Percentiles rank a stretch among this genome's conserved stretches.
phyloP scores from a whole-genome alignment of 2,888 invertebrate genomes.

The Leucophenga maculata region DNA sequence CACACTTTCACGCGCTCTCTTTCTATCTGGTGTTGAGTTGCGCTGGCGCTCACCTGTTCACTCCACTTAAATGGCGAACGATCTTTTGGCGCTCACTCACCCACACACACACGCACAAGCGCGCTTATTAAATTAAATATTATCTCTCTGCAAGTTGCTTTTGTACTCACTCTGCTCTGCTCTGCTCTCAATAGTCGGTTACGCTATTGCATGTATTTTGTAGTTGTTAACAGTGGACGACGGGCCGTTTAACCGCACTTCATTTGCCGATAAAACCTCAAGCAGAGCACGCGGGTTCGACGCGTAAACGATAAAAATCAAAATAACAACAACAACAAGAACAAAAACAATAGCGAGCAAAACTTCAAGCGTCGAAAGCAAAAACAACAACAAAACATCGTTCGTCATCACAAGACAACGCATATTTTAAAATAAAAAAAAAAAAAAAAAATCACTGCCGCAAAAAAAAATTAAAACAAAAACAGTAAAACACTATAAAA shows the following conservation, averaged over 20 bases:
- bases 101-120: not conserved
- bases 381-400: constrained; percentile 15
- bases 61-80: not conserved
- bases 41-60: no score
- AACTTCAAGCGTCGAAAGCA: constrained; percentile 31
- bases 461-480: no score
- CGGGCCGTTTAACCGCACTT: constrained; percentile 46
- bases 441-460: not conserved
- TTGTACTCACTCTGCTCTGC: not conserved
- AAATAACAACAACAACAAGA: no score
- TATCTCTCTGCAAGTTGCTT: constrained; percentile 1
- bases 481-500: no score
- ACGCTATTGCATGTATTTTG: no score
- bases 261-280: constrained; percentile 61
- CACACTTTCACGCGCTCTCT: no score
- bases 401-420: no score
- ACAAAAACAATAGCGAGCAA: not conserved
- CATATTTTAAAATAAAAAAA: not conserved
- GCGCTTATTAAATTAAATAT: not conserved
- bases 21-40: no score
- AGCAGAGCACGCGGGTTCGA: constrained; percentile 42
- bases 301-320: constrained; percentile 30
- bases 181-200: not conserved
- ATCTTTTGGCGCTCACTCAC: not conserved
- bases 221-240: constrained; percentile 19